These are phyloP conservation scores for Zaprionus nigranus DNA, from an alignment of 1,140 invertebrate genomes.

Conservation along the genomic window DNA sequence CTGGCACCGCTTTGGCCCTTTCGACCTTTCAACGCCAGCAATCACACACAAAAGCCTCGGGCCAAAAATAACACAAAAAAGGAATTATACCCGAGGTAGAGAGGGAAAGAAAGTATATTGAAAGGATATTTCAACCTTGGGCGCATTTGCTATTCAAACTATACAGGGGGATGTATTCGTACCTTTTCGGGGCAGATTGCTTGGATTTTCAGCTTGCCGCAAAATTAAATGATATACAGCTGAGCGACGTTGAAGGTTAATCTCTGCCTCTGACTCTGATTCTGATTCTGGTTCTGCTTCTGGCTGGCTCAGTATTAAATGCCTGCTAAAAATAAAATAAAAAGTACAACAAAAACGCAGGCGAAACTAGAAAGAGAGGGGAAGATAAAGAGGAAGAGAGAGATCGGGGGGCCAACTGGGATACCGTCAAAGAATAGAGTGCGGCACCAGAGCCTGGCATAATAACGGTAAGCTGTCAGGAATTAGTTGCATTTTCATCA, in stretches of 20 bases:
- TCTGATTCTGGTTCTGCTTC: constrained; percentile 7
- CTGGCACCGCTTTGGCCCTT: not conserved
- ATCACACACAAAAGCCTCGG: constrained; percentile 1
- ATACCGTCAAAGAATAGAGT: not conserved
- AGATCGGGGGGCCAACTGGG: no score
- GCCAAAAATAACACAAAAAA: not conserved
- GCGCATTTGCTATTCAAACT: constrained; percentile 41
- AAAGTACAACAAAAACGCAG: constrained; percentile 50
- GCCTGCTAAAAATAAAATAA: constrained; percentile 58
- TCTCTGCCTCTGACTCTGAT: constrained; percentile 37
- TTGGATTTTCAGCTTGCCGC: constrained; percentile 67
- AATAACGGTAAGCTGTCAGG: constrained; percentile 79
- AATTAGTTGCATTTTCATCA: constrained; percentile 82
- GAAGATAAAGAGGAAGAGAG: not conserved
- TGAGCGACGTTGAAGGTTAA: constrained; percentile 74
- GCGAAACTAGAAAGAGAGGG: constrained; percentile 3
- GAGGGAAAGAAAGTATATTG: not conserved
- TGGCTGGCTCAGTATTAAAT: constrained; percentile 48
- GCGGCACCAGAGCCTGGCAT: constrained; percentile 27
- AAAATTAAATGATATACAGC: constrained; percentile 73
- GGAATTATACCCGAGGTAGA: not conserved
- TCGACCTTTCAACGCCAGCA: constrained; percentile 26
- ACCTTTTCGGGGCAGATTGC: constrained; percentile 47
- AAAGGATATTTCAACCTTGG: constrained; percentile 36
- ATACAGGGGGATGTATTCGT: constrained; percentile 15